Evolutionary conservation across 2,797 vertebrate genomes (phyloP).

Genomic region (Anguilla anguilla): DNA sequence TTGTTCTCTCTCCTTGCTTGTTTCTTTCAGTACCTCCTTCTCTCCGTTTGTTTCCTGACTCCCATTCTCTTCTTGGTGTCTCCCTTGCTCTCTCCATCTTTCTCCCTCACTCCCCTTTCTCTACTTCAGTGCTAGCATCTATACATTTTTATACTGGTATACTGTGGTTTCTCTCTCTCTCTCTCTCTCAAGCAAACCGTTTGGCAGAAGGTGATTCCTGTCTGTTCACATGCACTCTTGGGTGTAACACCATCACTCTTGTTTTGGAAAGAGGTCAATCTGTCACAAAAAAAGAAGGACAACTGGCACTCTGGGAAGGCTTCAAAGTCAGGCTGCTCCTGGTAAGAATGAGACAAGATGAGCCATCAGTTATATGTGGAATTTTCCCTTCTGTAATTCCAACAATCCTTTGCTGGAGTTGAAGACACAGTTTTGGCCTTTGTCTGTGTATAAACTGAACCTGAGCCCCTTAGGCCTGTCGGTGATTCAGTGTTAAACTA

Average conservation of each 20-base stretch:
- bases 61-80: neutral
- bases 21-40: neutral
- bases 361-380: neutral
- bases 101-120: neutral
- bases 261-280: conserved; percentile 6
- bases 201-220: neutral
- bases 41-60: neutral
- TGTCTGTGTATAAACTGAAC: neutral
- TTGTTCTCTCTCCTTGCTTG: neutral
- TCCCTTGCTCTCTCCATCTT: neutral
- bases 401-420: neutral
- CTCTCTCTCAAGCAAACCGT: neutral
- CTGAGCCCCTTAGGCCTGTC: neutral
- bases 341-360: neutral
- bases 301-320: neutral
- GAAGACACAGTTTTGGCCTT: neutral
- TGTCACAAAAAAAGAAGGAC: neutral
- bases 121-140: neutral
- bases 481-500: neutral
- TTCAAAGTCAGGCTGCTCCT: neutral
- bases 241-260: neutral
- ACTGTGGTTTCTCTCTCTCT: conserved; percentile 28
- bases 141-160: neutral
- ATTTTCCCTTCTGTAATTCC: neutral
- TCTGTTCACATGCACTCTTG: conserved; percentile 12